Base-by-base conservation (phyloP, 2,113 vertebrate species). In the Peromyscus polionotus region DNA sequence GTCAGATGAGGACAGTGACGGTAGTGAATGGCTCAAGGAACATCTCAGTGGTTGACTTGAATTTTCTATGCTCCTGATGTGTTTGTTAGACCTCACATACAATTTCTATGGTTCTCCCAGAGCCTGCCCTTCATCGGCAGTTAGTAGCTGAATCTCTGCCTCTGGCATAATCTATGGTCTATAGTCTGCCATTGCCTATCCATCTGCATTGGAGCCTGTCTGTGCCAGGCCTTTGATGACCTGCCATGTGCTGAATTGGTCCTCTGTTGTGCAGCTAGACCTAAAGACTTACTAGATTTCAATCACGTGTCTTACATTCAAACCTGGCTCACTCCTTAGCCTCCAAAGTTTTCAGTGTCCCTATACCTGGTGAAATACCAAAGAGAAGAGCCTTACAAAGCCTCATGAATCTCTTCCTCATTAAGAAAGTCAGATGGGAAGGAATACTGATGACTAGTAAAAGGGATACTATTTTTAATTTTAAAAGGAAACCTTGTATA, bases 341-440 rank as follows among this genome's bases (percentile, higher is more conserved):
- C 39, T 80, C 39, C n/a, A 19, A 33, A 76, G n/a, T n/a, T 48
- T 84, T 59, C 61, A 10, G 0, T 39, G 0, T 76, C 59, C 42
- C 57, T 39, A 79, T 22, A 48, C 7, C 31, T 68, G 36, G 54
- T n/a, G 54, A 92, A 92, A 63, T 14, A 79, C 33, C 72, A 33
- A 67, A 81, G 51, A 72, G 28, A 8, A 87, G 16, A 91, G 5
- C 31, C 26, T 63, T 80, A 76, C 19, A 36, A 91, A 87, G 6
- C 57, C 31, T 95, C 11, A 22, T 7, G 28, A 85, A 93, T 36
- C 45, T 31, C 88, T 91, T 48, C 24, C 36, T 95, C 77, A 65
- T 86, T 73, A 39, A 67, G 57, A 93, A 88, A 39, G 36, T 70
- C 22, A 94, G 48, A 91, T 28, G 11, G 42, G 63, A 92, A 95